Conservation (phyloP, 2,113 vertebrate species). For the Psittacula cyanocephala region DNA sequence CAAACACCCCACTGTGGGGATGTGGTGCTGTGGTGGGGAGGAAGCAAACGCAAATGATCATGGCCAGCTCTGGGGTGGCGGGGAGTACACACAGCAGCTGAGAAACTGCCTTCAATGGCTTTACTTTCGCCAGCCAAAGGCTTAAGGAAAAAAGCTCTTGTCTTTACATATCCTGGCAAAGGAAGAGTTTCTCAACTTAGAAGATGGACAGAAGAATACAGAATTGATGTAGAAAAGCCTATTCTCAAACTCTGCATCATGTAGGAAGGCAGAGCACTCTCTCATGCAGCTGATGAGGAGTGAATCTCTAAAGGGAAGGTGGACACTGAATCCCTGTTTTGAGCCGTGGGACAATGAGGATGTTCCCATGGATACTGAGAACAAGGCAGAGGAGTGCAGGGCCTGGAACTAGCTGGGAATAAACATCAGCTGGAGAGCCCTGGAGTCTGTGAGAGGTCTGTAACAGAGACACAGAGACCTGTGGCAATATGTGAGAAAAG, state of each 20-base stretch:
- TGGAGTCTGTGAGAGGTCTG: background rate
- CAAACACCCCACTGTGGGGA: background rate
- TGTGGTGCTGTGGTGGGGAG: background rate
- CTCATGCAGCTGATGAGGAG: slow-evolving; percentile 1
- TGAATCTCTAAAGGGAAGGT: slow-evolving; percentile 26
- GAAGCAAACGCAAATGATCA: background rate
- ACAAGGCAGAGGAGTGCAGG: slow-evolving; percentile 20
- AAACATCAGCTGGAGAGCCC: slow-evolving; percentile 24
- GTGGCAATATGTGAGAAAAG: background rate
- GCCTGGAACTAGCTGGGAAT: slow-evolving; percentile 1
- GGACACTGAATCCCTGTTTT: slow-evolving; percentile 39
- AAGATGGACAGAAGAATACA: background rate
- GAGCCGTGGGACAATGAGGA: background rate
- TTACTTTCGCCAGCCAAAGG: background rate
- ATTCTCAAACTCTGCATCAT: background rate
- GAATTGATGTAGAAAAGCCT: slow-evolving; percentile 5
- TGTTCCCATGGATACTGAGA: slow-evolving; percentile 57
- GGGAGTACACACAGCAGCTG: background rate
- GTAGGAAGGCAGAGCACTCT: background rate
- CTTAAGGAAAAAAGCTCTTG: background rate
- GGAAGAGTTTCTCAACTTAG: background rate
- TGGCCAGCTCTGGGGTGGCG: fast-evolving
- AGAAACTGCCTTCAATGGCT: background rate
- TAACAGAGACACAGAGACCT: background rate
- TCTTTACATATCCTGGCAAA: slow-evolving; percentile 17